Conservation (phyloP, 2,113 vertebrate species). For the Brevimyrus niger region DNA sequence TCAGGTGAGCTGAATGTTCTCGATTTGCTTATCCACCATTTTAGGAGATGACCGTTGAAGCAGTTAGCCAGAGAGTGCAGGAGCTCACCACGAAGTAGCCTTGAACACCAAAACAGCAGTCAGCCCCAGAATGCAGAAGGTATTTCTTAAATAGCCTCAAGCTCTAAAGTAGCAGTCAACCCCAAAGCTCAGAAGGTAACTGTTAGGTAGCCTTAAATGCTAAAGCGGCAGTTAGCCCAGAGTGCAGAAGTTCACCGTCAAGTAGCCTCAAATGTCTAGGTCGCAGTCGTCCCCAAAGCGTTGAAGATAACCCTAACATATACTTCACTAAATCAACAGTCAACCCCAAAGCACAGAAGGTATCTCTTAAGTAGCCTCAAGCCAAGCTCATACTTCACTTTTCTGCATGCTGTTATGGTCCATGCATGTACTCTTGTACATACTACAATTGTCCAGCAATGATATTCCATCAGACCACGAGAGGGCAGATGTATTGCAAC, state of each 20-base stretch:
- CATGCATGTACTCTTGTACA: not conserved
- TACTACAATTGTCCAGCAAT: not conserved
- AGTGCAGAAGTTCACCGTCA: not conserved
- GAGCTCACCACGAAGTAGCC: not conserved
- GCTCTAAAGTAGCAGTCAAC: not conserved
- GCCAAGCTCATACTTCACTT: not conserved
- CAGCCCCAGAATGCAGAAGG: not conserved
- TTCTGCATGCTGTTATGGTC: not conserved
- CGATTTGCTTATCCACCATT: not conserved
- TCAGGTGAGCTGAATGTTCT: conserved; percentile 4
- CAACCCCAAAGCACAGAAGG: not conserved
- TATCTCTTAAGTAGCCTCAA: not conserved
- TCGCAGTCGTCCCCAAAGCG: not conserved
- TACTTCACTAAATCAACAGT: not conserved
- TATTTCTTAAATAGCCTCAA: not conserved
- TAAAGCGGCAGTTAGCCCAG: not conserved
- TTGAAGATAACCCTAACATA: not conserved
- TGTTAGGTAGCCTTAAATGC: not conserved
- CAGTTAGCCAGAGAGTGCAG: not conserved
- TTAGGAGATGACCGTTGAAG: not conserved
- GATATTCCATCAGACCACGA: not conserved
- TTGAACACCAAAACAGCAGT: not conserved
- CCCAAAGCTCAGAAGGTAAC: not conserved
- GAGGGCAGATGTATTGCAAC: not conserved
- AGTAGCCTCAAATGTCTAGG: not conserved